Evolutionary conservation across 2,113 vertebrate genomes (phyloP), one percentile per base, ranked within the genome.

Genomic region (Tachuris rubrigastra): DNA sequence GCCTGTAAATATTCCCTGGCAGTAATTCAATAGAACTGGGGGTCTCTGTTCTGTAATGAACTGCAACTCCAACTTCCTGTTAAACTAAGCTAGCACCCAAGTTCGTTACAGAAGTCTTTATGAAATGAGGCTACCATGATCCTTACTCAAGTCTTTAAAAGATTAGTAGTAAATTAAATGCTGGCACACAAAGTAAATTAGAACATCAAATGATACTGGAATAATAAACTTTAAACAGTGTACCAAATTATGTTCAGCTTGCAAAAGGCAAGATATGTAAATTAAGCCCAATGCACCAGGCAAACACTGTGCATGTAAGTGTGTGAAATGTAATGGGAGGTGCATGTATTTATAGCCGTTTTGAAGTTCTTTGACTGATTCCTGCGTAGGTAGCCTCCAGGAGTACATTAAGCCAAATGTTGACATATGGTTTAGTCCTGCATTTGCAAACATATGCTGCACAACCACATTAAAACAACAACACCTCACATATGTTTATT

Each of bases 1-100:
- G 90, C 94, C 65, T 95, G 87, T 93, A 98, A 97, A 97, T 97
- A 97, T 96, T 97, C 95, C 82, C 92, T 97, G 95, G 91, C 96
- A 97, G 94, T 92, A 96, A 97, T 85, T 98, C 97, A 97, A 98
- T 97, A 98, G 59, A 95, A 55, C 19, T 89, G 78, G 42, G 96
- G 47, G 76, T 95, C 81, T 78, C 69, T 69, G 63, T 77, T 95
- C 87, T 53, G 62, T 97, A 97, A 96, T 96, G 94, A 98, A 95
- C 95, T 96, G 89, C 89, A 94, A 78, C 27, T 85, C 77, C 80
- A 92, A 81, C 90, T 96, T 79, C 22, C 55, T 67, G 37, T 74
- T 96, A 91, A 94, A 89, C 84, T 85, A 50, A 75, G 58, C 59
- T 85, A 92, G 76, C 82, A 93, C 71, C 75, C 87, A 90, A 75